Base-by-base conservation (phyloP, 1,140 invertebrate genomes). In the Rhyacophila brunnea region DNA sequence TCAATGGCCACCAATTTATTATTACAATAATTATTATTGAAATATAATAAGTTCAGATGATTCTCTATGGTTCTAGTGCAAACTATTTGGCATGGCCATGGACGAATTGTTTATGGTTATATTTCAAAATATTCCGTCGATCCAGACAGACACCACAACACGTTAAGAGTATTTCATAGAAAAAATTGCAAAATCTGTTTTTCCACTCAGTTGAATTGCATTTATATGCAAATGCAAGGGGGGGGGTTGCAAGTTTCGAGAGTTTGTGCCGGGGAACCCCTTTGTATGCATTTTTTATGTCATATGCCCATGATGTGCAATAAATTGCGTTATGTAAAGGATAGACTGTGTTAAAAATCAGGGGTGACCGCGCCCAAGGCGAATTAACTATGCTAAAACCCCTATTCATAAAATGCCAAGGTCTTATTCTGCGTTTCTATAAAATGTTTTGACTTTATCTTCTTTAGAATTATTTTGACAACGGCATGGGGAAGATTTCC, bases 151-250 rank as follows among this genome's bases (percentile, higher is more conserved):
- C 47, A 44, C 38, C 45, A 35, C 43, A 54, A 42, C 14, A 23
- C 52, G 43, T 44, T 15, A 18, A 36, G 47, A 50, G 55, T 15
- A 47, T 51, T 49, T 58, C 18, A 43, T 50, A 50, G 42, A 58
- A 57, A 64, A 64, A 64, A 64, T 55, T 59, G 56, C 62, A 51
- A 64, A 64, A 64, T 64, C 62, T 64, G 62, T 64, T 64, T 64
- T 64, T 64, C 62, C 62, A 54, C 62, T 59, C 62, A 54, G 48
- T 64, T 57, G 62, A 55, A 60, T 55, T 64, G 62, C 62, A 64
- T 64, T 64, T 64, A 35, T 64, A 64, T 64, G 62, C 62, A 64
- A 64, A 64, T 64, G 23, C 20, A 47, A 34, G 23, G 23, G 23
- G 23, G 9, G 23, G 23, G 23, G 43, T 51, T 17, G 17, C 32